Base-by-base conservation (phyloP, 92 coral and sea anemone species). In the Umimayanthus chanpuru region DNA sequence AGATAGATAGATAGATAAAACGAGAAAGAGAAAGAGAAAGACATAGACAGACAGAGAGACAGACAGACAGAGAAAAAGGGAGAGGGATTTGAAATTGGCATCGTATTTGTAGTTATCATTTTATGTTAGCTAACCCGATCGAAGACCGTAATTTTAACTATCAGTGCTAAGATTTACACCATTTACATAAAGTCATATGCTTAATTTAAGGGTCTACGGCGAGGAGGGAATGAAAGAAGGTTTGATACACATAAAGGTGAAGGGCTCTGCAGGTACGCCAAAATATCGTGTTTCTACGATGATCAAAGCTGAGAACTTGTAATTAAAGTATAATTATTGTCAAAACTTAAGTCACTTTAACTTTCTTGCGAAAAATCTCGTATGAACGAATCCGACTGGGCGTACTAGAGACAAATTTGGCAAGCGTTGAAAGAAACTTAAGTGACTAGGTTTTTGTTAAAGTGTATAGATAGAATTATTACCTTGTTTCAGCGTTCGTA, bases 171-270 rank as follows among this genome's bases (percentile, higher is more conserved):
- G 4, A 11, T 16, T 47, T 47, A 11, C 50, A 47, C 10, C 50
- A 47, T 47, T 47, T 47, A 47, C 50, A 47, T 56, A 56, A 5
- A 61, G 9, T 61, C 25, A 21, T 14, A 20, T 18, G 20, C 68
- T 61, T 55, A 40, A 26, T 36, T 66, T 28, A 61, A 96, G 98
- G 90, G 85, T 64, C 53, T 93, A 92, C 64, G 93, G 98, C 9
- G 99, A 96, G 84, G 86, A 90, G 67, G 99, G 99, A 58, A 86
- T 96, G 18, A 96, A 96, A 29, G 95, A 95, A 53, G 96, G 94
- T 29, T 79, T 96, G 12, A 94, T 96, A 76, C 98, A 93, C 81
- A 90, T 96, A 67, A 94, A 96, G 87, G 92, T 96, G 28, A 92
- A 74, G 78, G 99, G 99, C 2, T 96, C 98, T 7, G 99, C 99